Conservation (phyloP, 23 tunicate species). For the Halocynthia roretzi region DNA sequence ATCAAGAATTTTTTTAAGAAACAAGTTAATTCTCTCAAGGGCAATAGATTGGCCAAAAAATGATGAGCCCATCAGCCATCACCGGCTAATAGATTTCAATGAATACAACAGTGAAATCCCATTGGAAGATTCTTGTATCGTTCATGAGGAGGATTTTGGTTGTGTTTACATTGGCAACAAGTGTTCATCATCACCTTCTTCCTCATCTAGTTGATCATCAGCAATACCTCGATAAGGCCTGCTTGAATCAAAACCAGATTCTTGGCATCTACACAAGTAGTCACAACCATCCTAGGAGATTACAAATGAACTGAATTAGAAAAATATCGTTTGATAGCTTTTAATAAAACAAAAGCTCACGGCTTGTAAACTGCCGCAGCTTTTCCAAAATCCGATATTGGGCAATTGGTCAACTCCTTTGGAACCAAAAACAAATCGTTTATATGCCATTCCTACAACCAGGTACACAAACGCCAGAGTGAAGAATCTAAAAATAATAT, state of each 20-base stretch:
- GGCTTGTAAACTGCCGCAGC: constrained; percentile 67
- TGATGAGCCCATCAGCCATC: no score
- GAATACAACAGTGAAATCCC: no score
- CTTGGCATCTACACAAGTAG: constrained; percentile 48
- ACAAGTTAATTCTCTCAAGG: no score
- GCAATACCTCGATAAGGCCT: constrained; percentile 76
- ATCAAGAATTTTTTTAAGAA: no score
- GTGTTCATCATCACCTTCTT: constrained; percentile 72
- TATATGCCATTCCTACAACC: constrained; percentile 47
- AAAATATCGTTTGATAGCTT: neutral
- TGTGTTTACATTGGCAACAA: constrained; percentile 60
- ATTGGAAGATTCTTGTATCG: no score
- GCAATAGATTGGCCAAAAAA: no score
- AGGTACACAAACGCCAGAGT: constrained; percentile 28
- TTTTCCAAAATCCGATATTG: constrained; percentile 76
- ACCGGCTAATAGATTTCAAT: no score
- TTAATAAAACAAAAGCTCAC: constrained; percentile 23
- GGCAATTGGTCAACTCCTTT: constrained; percentile 76
- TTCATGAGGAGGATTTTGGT: no score
- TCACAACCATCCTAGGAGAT: constrained; percentile 65
- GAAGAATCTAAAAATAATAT: constrained; percentile 31
- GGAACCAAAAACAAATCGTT: constrained; percentile 63
- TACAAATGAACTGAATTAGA: neutral
- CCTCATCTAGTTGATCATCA: constrained; percentile 80
- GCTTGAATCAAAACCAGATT: constrained; percentile 51